These are phyloP conservation scores for Pseudochromis fuscus DNA, from an alignment of 2,797 vertebrate species.

Conservation along the genomic window DNA sequence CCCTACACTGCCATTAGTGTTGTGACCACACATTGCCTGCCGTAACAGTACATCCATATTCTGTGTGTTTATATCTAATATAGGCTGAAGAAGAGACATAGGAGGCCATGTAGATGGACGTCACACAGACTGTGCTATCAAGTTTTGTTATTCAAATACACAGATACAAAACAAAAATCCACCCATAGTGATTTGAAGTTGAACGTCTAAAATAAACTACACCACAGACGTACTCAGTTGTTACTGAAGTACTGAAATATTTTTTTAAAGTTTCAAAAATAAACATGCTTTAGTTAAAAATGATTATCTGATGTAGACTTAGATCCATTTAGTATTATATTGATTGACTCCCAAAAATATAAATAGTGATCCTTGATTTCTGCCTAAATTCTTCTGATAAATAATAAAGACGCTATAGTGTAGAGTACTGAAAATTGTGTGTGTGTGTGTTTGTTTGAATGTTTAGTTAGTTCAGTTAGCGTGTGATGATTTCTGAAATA, in stretches of 20 bases:
- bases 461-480: slow-evolving; percentile 6
- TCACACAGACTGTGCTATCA: slow-evolving; percentile 19
- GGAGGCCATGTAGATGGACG: slow-evolving; percentile 23
- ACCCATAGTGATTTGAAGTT: slow-evolving; percentile 18
- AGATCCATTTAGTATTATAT: too few species aligned
- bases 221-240: neutral
- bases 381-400: neutral
- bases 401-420: neutral
- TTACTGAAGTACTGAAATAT: neutral
- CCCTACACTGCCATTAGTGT: slow-evolving; percentile 86
- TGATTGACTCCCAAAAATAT: neutral
- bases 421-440: neutral
- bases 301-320: too few species aligned
- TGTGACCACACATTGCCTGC: slow-evolving; percentile 82
- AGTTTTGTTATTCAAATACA: slow-evolving; percentile 24
- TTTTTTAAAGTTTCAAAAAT: neutral
- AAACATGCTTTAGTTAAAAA: neutral
- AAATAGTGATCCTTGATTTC: neutral
- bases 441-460: neutral
- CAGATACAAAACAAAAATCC: slow-evolving; percentile 17
- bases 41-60: slow-evolving; percentile 76
- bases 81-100: slow-evolving; percentile 61
- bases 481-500: neutral
- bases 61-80: slow-evolving; percentile 79
- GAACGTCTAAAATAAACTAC: slow-evolving; percentile 5